These are phyloP conservation scores for Chloebia gouldiae DNA, from an alignment of 2,113 vertebrate species.

Conservation along the genomic window DNA sequence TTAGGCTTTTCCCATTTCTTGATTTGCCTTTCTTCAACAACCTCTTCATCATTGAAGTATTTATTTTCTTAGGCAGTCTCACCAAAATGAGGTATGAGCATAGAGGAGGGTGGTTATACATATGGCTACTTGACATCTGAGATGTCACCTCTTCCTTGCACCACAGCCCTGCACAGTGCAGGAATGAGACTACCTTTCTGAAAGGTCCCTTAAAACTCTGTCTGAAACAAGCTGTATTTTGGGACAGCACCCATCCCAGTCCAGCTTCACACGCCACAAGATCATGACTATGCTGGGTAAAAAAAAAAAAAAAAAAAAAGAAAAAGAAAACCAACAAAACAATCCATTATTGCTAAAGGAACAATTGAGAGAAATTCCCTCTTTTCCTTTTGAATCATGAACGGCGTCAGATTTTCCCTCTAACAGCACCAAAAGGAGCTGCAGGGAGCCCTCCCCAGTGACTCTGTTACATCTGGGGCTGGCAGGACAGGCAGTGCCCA, in stretches of 20 bases:
- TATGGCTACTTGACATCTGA: background rate
- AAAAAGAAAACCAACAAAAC: background rate
- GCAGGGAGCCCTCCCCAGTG: background rate
- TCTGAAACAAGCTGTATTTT: background rate
- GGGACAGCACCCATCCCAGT: background rate
- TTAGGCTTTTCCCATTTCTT: background rate
- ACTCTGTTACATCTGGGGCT: background rate
- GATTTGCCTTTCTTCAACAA: background rate
- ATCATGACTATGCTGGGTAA: background rate
- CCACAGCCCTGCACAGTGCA: background rate
- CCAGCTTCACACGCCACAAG: accelerated
- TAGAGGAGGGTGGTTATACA: background rate
- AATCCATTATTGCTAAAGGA: background rate
- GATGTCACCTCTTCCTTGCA: background rate
- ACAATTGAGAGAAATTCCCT: background rate
- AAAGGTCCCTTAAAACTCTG: background rate
- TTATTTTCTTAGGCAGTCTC: background rate
- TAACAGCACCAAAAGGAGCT: accelerated
- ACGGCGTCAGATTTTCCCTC: background rate
- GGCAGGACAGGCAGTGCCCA: background rate
- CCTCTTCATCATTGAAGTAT: background rate
- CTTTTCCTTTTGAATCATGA: background rate
- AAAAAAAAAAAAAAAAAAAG: no score
- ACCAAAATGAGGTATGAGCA: background rate
- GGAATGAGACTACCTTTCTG: background rate